Evolutionary conservation across 2,888 invertebrate species (phyloP).

Genomic region (Tolmerus cingulatus): DNA sequence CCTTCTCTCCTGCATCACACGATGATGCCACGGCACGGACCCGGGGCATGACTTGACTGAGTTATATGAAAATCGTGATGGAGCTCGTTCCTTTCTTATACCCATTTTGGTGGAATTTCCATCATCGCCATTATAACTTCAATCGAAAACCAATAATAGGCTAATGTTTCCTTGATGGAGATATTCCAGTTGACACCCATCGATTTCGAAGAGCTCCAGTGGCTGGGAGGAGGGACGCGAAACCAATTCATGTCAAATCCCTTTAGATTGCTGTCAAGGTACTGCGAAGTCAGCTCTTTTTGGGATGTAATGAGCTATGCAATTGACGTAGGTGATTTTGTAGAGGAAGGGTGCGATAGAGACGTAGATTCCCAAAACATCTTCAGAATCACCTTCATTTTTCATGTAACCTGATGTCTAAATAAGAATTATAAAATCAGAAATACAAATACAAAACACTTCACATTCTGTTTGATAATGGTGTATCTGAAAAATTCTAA

Average conservation of each 20-base stretch:
- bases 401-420: neutral
- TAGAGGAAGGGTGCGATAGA: neutral
- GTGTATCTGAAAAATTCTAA: too few relatives aligned
- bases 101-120: neutral
- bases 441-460: too few relatives aligned
- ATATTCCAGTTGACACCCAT: neutral
- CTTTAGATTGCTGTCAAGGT: neutral
- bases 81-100: neutral
- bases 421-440: neutral
- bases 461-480: too few relatives aligned
- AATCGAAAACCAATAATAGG: slow-evolving; percentile 25
- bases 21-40: slow-evolving; percentile 2
- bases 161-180: slow-evolving; percentile 10
- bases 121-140: neutral
- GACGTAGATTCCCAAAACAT: neutral
- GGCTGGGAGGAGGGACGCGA: neutral
- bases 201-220: neutral
- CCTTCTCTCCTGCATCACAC: slow-evolving; percentile 13
- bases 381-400: neutral
- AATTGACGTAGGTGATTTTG: neutral
- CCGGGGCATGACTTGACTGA: slow-evolving; percentile 47
- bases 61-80: slow-evolving; percentile 22
- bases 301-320: neutral
- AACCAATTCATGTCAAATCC: neutral
- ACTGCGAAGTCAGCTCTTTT: neutral